Evolutionary conservation across 2,888 invertebrate genomes (phyloP), one percentile per base, ranked within the genome.

Genomic region (Chrysolina americana): DNA sequence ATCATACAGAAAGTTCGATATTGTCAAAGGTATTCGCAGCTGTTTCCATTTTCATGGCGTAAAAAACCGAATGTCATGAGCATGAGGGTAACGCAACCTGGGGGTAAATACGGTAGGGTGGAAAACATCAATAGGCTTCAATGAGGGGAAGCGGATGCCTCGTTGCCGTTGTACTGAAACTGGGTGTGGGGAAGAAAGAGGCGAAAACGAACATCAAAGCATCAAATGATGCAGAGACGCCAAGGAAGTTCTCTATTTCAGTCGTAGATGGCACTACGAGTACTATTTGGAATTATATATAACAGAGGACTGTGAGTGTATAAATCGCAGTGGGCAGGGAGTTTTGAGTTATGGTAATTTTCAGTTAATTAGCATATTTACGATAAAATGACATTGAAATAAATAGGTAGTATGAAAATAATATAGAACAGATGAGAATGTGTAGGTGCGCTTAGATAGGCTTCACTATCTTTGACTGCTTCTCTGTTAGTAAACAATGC

Each of bases 1-100:
- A 28, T 28, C 28, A 59, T 59, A 28, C 9, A 36, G 15, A 28
- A 28, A 15, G 59, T n/a, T 59, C 36, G 10, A 28, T 59, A 28
- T 59, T 28, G 5, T 23, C 21, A 21, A 28, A 36, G n/a, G 11
- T 13, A 59, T 15, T 36, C 28, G 59, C 28, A 59, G 59, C 36
- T 59, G 59, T 59, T 59, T 59, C 36, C 28, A 36, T 59, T 36
- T 59, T 15, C 59, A 59, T 36, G 6, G n/a, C 36, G 28, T 36
- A 36, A 59, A 59, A 59, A 59, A 59, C 1, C 8, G 15, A 59
- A 5, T 1, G 6, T n/a, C 15, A n/a, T 28, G 59, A 36, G 28
- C 15, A n/a, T 28, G 59, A 36, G 59, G 59, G 59, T 28, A 28
- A 19, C 3, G 9, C 9, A 59, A 36, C n/a, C 28, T 59, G 59